These are phyloP conservation scores for Rhabdophis nuchalis DNA, from an alignment of 2,797 vertebrate genomes.

Conservation along the genomic window DNA sequence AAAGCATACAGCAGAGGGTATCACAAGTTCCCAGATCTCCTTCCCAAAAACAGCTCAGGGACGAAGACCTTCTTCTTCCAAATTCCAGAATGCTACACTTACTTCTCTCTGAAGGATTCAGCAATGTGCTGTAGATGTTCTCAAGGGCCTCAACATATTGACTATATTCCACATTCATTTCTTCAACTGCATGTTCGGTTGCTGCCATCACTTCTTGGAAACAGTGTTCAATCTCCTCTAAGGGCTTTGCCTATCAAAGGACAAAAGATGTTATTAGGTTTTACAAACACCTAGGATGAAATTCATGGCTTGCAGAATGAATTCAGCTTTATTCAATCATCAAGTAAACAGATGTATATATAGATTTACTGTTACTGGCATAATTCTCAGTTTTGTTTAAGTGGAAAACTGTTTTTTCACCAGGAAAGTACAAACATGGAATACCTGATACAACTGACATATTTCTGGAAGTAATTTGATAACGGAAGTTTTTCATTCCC, in stretches of 20 bases:
- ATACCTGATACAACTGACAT: not conserved
- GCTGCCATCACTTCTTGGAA: slow-evolving; percentile 83
- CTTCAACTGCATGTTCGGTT: slow-evolving; percentile 70
- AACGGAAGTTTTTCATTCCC: not conserved
- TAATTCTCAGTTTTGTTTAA: not conserved
- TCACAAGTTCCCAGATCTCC: not conserved
- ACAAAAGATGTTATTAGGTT: not conserved
- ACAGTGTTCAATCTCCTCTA: slow-evolving; percentile 72
- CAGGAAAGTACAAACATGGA: not conserved
- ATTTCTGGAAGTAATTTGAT: not conserved
- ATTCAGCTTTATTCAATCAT: not conserved
- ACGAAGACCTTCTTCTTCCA: no score
- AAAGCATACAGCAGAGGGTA: not conserved
- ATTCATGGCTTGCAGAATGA: accelerated
- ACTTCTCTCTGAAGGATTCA: slow-evolving; percentile 53
- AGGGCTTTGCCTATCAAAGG: slow-evolving; percentile 72
- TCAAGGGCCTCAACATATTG: slow-evolving; percentile 69
- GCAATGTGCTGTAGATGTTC: slow-evolving; percentile 74
- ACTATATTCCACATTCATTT: slow-evolving; percentile 51
- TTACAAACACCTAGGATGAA: not conserved
- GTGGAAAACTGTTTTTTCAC: not conserved
- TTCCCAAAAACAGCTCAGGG: not conserved
- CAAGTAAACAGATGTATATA: not conserved
- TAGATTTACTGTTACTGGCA: not conserved
- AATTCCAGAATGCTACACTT: not conserved